Base-by-base conservation (phyloP, 2,888 invertebrate genomes). In the Papilio elwesi region DNA sequence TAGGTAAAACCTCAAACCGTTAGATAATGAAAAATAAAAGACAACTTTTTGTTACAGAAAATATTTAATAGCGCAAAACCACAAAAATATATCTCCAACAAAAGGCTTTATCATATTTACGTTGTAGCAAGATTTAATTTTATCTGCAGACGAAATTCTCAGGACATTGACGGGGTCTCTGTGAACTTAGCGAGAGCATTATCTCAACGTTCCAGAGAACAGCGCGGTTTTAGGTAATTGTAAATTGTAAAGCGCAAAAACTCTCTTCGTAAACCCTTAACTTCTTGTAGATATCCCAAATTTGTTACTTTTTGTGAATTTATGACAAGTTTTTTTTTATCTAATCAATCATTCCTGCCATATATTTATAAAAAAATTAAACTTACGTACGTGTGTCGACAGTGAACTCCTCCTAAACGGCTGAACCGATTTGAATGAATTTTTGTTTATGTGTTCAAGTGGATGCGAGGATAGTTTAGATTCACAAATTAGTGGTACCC, bases 131-230 rank as follows among this genome's bases (percentile, higher is more conserved):
- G 83, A 84, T 88, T 89, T 87, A 83, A 83, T 85, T 88, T 89
- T 90, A 89, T 90, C 87, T 86, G 78, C 77, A 74, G 82, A 79
- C 81, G 80, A 83, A 88, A 86, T 85, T 85, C 84, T 83, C 81
- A 84, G 85, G 83, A 84, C 85, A 85, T 87, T 86, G 86, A 80
- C 81, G 79, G 80, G 85, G 85, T 85, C 85, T 84, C 63, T 74
- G 75, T 69, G 66, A 76, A 75, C 79, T 75, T 77, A 77, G 74
- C 68, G 69, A 74, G 76, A 79, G 82, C 79, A 87, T 88, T 90
- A 90, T 89, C 87, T 88, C 80, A 74, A 81, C 84, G 82, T 85
- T 86, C 85, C 82, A 81, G 83, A 78, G 82, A 80, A 79, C 78
- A 82, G 80, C 78, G 81, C 78, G 75, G 74, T 79, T 78, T 78